These are phyloP conservation scores for Nycticryphes semicollaris DNA, from an alignment of 2,113 vertebrate species.

Conservation along the genomic window DNA sequence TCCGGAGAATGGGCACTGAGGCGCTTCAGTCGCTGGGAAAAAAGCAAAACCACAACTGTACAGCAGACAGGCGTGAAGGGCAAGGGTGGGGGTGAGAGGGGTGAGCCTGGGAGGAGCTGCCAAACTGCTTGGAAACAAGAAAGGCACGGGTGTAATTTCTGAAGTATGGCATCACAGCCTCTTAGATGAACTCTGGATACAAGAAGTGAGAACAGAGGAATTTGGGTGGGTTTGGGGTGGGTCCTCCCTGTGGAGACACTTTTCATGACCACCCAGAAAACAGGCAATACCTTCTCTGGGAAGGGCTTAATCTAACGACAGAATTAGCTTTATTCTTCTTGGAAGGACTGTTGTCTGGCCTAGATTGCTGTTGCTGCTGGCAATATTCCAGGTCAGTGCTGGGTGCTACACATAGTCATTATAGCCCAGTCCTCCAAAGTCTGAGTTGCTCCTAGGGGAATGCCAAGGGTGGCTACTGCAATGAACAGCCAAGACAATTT, in stretches of 20 bases:
- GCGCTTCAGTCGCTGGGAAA: constrained; percentile 45
- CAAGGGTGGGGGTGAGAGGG: not conserved
- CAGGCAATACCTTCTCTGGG: not conserved
- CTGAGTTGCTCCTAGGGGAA: not conserved
- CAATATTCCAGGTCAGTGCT: not conserved
- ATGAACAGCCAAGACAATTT: not conserved
- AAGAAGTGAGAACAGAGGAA: not conserved
- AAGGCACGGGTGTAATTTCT: not conserved
- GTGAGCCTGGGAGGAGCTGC: not conserved
- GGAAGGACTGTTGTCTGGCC: not conserved
- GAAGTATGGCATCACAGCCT: not conserved
- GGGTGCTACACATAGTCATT: not conserved
- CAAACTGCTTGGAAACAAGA: constrained; percentile 32
- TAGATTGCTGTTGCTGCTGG: not conserved
- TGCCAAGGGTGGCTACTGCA: not conserved
- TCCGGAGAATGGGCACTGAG: not conserved
- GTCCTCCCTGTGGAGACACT: not conserved
- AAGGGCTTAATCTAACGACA: not conserved
- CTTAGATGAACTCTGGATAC: not conserved
- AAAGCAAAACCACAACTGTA: not conserved
- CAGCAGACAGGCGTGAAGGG: not conserved
- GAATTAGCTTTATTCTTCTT: not conserved
- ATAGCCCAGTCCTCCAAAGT: not conserved
- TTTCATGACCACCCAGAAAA: not conserved
- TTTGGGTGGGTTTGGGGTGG: not conserved